Percentiles rank a stretch among this genome's conserved stretches.
Evolutionary conservation across 2,888 invertebrate species (phyloP).

Genomic region (Caenorhabditis sp.): DNA sequence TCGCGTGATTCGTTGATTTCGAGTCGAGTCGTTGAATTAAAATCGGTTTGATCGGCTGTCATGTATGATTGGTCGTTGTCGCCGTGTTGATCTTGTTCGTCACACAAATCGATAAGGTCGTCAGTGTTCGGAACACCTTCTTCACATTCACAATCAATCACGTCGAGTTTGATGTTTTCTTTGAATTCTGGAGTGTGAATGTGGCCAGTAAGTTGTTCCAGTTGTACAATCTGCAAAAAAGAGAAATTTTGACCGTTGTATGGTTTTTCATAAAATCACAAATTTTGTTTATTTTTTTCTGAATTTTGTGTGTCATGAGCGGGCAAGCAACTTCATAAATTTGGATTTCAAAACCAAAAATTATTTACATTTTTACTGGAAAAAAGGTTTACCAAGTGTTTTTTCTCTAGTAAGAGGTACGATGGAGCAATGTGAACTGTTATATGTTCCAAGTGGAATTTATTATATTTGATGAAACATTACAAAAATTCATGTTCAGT

Average conservation of each 20-base stretch:
- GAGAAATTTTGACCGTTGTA: too few relatives aligned
- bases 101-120: not conserved
- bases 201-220: slow-evolving; percentile 33
- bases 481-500: too few relatives aligned
- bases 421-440: too few relatives aligned
- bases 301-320: too few relatives aligned
- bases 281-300: too few relatives aligned
- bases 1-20: slow-evolving; percentile 18
- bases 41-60: slow-evolving; percentile 15
- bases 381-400: too few relatives aligned
- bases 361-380: slow-evolving; percentile 5
- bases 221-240: slow-evolving; percentile 22
- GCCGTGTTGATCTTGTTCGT: not conserved
- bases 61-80: not conserved
- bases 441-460: too few relatives aligned
- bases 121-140: not conserved
- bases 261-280: too few relatives aligned
- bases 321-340: too few relatives aligned
- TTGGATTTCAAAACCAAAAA: slow-evolving; percentile 4
- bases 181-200: not conserved
- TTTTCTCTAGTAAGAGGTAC: too few relatives aligned
- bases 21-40: not conserved
- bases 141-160: not conserved
- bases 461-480: too few relatives aligned
- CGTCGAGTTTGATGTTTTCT: not conserved